Evolutionary conservation across 2,888 invertebrate genomes (phyloP), one percentile per base, ranked within the genome.

Genomic region (Syritta pipiens): DNA sequence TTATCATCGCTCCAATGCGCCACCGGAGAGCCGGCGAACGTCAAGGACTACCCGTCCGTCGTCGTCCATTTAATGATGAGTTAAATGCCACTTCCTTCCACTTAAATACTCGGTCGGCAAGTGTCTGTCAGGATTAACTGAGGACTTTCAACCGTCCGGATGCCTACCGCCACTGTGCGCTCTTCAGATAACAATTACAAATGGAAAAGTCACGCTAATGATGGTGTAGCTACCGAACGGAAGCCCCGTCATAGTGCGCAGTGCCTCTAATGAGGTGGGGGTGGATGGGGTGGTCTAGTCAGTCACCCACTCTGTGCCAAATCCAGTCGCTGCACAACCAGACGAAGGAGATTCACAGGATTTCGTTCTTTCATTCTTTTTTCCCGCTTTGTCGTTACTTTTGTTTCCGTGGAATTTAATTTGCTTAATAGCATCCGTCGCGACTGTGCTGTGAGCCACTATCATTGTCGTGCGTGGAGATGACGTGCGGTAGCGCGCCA

Each of bases 351-450:
- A n/a, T n/a, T n/a, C n/a, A n/a, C n/a, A n/a, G 32, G 32, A 14
- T 46, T 30, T 55, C n/a, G 30, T 53, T 30, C 5, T 28, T 14
- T 28, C 44, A 6, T 53, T 30, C 32, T 10, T 14, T 26, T 48
- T 40, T 57, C 10, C 44, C 46, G 10, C 32, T 46, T 37, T 59
- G 46, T 32, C 49, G 28, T 42, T 63, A 67, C 74, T 62, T 74
- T 79, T 67, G 74, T 79, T 79, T 63, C 49, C 26, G 44, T 68
- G 51, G 74, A 67, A 68, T 79, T 79, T 79, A 79, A 79, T 79
- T 79, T 79, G 60, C 79, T 68, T 74, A 79, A 79, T 79, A 74
- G 79, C 74, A 67, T 74, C 67, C 79, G 74, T 68, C 44, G 79
- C 55, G 51, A 32, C 71, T 65, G 71, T 28, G n/a, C 32, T 42